phyloP scores from a whole-genome alignment of 1,140 invertebrate species.

The Drosophila simulans region DNA sequence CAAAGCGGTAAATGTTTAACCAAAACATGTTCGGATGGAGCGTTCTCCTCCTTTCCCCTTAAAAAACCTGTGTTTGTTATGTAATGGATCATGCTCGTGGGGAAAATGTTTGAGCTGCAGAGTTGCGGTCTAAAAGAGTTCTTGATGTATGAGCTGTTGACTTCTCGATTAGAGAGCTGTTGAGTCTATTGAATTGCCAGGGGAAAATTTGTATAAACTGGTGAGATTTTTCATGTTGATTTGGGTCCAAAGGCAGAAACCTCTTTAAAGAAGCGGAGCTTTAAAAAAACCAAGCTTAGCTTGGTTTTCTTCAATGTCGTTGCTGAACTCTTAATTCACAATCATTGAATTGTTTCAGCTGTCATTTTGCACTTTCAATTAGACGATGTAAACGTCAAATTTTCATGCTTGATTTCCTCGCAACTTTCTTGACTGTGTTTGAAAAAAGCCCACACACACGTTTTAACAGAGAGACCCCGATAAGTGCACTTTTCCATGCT shows the following conservation, averaged over 20 bases:
- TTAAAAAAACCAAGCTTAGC: background rate
- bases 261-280: background rate
- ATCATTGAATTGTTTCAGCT: conserved; percentile 16
- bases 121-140: conserved; percentile 4
- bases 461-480: conserved; percentile 15
- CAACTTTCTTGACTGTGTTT: conserved; percentile 8
- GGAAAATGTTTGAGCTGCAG: conserved; percentile 20
- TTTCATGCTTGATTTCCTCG: conserved; percentile 25
- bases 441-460: conserved; percentile 37
- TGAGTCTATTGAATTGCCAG: conserved; percentile 14
- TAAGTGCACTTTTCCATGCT: conserved; percentile 42
- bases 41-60: background rate
- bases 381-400: conserved; percentile 7
- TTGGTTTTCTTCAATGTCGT: background rate
- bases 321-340: background rate
- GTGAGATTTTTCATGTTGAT: background rate
- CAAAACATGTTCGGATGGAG: background rate
- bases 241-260: background rate
- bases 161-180: conserved; percentile 20
- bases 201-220: conserved; percentile 1
- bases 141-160: conserved; percentile 41
- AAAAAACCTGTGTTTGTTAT: conserved; percentile 33
- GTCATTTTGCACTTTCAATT: conserved; percentile 35
- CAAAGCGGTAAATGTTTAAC: conserved; percentile 57
- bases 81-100: conserved; percentile 34